A percentile compares a stretch with the other conserved stretches of the same genome.
These are phyloP conservation scores for Hippocampus barbouri DNA, from an alignment of 2,113 vertebrate genomes.

Conservation along the genomic window DNA sequence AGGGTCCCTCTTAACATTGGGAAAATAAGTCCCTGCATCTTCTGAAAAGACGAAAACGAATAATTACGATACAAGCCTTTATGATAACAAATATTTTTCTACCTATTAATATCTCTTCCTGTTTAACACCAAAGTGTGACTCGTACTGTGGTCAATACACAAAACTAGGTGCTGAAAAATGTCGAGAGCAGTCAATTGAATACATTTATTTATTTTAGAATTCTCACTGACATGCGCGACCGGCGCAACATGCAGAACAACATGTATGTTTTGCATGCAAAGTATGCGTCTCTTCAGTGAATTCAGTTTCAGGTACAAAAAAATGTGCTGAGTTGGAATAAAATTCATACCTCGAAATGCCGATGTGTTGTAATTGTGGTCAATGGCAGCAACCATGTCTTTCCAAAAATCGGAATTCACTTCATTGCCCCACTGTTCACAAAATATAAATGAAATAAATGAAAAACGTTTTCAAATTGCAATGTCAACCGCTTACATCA, in stretches of 20 bases:
- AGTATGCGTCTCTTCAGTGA: too few relatives aligned
- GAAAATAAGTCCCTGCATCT: constrained; percentile 86
- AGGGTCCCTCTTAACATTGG: constrained; percentile 85
- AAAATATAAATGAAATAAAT: constrained; percentile 16
- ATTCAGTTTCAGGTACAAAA: neutral
- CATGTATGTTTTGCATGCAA: neutral
- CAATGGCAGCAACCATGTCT: constrained; percentile 88
- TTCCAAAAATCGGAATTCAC: constrained; percentile 92
- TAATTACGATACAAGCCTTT: neutral
- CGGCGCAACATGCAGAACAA: too few relatives aligned
- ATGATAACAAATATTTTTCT: neutral
- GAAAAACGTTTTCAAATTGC: neutral
- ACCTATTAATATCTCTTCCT: neutral
- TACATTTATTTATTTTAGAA: neutral
- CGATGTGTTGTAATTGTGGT: constrained; percentile 93
- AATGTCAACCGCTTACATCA: neutral
- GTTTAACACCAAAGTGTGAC: neutral
- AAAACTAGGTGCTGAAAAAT: too few relatives aligned
- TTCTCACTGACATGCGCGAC: too few relatives aligned
- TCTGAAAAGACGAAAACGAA: constrained; percentile 67
- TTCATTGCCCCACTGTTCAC: constrained; percentile 75
- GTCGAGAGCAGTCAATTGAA: too few relatives aligned
- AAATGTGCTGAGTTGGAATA: neutral
- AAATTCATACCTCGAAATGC: constrained; percentile 88
- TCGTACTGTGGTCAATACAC: neutral